A percentile compares a stretch with the other conserved stretches of the same genome.
Evolutionary conservation across 2,888 invertebrate species (phyloP).

Genomic region (Eilema depressum): DNA sequence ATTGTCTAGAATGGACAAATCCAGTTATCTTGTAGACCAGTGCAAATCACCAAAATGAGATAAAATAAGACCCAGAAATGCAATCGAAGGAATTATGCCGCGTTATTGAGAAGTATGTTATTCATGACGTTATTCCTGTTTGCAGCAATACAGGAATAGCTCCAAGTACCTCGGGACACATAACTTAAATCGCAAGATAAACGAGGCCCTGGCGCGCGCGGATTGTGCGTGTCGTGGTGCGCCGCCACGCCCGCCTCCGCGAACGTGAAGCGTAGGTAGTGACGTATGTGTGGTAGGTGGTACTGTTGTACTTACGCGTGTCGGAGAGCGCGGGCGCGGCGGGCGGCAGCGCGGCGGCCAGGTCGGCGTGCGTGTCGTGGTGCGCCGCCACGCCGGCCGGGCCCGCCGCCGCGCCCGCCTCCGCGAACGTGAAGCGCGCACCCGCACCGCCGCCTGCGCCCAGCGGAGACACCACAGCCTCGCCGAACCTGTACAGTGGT

Average conservation of each 20-base stretch:
- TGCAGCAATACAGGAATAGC: neutral
- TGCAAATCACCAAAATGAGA: too few species aligned
- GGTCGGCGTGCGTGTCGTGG: conserved; percentile 92
- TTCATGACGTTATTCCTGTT: too few species aligned
- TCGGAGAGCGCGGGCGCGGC: conserved; percentile 44
- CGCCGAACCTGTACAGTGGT: conserved; percentile 94
- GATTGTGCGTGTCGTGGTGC: conserved; percentile 92
- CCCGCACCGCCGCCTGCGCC: conserved; percentile 90
- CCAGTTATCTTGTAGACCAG: too few species aligned
- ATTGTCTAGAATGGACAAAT: too few species aligned
- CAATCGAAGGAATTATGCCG: too few species aligned
- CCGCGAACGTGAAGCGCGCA: conserved; percentile 85
- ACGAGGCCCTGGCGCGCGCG: too few species aligned
- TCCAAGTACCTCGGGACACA: too few species aligned
- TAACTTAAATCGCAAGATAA: too few species aligned
- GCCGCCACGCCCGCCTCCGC: conserved; percentile 89
- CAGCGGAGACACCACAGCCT: conserved; percentile 96
- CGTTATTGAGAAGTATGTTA: too few species aligned
- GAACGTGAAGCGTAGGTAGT: conserved; percentile 62
- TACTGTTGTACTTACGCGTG: conserved; percentile 42
- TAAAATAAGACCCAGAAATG: too few species aligned
- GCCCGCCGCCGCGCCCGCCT: conserved; percentile 86
- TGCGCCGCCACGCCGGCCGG: conserved; percentile 88
- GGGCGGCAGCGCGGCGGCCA: conserved; percentile 84
- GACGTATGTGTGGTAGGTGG: neutral